Evolutionary conservation across 2,113 vertebrate genomes (phyloP), one percentile per base, ranked within the genome.

Genomic region (Hucho hucho): DNA sequence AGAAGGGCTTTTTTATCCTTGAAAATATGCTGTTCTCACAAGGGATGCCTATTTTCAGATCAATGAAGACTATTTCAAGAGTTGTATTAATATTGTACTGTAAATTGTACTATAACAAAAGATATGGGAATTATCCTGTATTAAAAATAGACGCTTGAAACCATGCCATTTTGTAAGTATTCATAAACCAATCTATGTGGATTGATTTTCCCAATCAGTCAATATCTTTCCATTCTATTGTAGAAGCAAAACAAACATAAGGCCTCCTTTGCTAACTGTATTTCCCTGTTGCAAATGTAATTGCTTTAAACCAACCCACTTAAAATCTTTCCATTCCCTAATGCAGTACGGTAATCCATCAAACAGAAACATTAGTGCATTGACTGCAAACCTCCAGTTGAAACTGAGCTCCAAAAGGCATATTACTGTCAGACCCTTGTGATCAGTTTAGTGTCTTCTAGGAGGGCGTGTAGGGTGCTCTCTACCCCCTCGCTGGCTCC

Each of bases 291-390:
- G 75, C 22, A 85, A 85, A 89, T 81, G 72, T 85, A 89, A 90
- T 83, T 82, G 82, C 77, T 56, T 84, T 47, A 77, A 85, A 82
- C 72, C 75, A 85, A 78, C 26, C 82, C 84, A 83, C 82, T 80
- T 59, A 70, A 83, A 78, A 72, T 80, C 6, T n/a, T 9, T 1
- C 64, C 58, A 13, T 77, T 65, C 82, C 77, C 79, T 85, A 87
- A 89, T 86, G 81, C 86, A 86, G 63, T 77, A 74, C 56, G 75
- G 81, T 75, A 82, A 90, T 90, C 88, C 82, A 87, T 90, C 86
- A 88, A 79, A 83, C 77, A 79, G 77, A 82, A 88, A 82, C 87
- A 89, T 87, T 83, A 88, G 86, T 73, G 80, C 83, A 79, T 72
- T 75, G 81, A 84, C 80, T 81, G 76, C 74, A 79, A 80, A 78